Percentiles rank a stretch among this genome's conserved stretches.
These are phyloP conservation scores for Sebastes minor DNA, from an alignment of 2,797 vertebrate genomes.

Conservation along the genomic window DNA sequence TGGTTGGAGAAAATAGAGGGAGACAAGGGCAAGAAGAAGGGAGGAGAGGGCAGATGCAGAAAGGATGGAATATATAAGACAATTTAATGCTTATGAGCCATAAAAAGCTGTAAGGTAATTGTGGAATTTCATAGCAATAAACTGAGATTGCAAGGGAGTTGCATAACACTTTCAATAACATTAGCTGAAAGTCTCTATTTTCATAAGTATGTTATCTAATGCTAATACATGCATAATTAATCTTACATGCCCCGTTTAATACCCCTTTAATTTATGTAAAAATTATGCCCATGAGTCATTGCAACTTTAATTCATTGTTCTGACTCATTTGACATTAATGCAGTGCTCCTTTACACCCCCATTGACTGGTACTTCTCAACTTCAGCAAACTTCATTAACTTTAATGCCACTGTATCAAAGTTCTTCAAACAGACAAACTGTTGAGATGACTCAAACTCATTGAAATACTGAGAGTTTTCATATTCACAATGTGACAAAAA, in stretches of 20 bases:
- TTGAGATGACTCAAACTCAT: constrained; percentile 21
- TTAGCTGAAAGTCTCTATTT: neutral
- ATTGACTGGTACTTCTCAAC: constrained; percentile 3
- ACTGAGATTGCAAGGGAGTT: neutral
- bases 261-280: constrained; percentile 4
- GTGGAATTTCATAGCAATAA: neutral
- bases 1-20: constrained; percentile 22
- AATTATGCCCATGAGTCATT: neutral
- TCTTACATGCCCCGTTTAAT: neutral
- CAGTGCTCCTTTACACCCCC: neutral
- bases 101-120: neutral
- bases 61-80: neutral
- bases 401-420: constrained; percentile 24
- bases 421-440: constrained; percentile 16
- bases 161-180: neutral
- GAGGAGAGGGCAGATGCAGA: neutral
- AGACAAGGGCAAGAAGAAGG: constrained; percentile 5
- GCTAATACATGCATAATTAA: constrained; percentile 10
- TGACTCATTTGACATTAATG: constrained; percentile 39
- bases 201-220: neutral
- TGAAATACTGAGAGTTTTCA: constrained; percentile 25
- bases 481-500: neutral
- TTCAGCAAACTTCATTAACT: constrained; percentile 2
- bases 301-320: constrained; percentile 10
- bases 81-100: neutral